A percentile compares a stretch with the other conserved stretches of the same genome.
Conservation (phyloP, 2,113 vertebrate species). For the Urocolius indicus region DNA sequence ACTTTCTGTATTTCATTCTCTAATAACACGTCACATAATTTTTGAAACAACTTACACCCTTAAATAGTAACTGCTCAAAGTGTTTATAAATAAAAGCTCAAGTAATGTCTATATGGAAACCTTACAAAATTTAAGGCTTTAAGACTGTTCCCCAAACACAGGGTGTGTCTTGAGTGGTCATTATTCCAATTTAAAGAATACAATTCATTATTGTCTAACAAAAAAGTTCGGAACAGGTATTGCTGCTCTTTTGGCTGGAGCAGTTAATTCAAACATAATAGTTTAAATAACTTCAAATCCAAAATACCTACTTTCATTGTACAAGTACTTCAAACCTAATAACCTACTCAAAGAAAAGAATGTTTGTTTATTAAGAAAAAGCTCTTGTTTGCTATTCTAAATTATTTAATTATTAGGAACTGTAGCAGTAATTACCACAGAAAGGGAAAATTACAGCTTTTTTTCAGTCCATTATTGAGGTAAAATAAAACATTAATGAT, state of each 20-base stretch:
- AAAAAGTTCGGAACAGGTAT: neutral
- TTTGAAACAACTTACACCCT: neutral
- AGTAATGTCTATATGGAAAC: neutral
- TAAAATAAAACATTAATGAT: neutral
- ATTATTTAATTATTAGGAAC: neutral
- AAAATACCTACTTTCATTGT: neutral
- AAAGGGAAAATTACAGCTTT: neutral
- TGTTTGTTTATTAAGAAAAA: neutral
- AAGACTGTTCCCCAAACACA: neutral
- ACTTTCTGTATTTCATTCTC: neutral
- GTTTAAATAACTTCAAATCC: neutral
- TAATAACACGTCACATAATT: neutral
- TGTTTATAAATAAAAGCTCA: neutral
- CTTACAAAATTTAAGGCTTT: neutral
- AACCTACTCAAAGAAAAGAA: neutral
- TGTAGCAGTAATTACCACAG: neutral
- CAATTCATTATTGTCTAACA: neutral
- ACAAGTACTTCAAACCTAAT: neutral
- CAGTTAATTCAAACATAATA: neutral
- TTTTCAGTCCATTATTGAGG: neutral
- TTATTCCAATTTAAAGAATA: neutral
- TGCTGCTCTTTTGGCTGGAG: neutral
- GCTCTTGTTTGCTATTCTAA: neutral
- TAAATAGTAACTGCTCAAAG: neutral
- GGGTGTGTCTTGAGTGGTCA: neutral